Percentiles rank a stretch among this genome's conserved stretches.
These are phyloP conservation scores for Pteronotus mesoamericanus DNA, from an alignment of 2,797 vertebrate genomes.

Conservation along the genomic window DNA sequence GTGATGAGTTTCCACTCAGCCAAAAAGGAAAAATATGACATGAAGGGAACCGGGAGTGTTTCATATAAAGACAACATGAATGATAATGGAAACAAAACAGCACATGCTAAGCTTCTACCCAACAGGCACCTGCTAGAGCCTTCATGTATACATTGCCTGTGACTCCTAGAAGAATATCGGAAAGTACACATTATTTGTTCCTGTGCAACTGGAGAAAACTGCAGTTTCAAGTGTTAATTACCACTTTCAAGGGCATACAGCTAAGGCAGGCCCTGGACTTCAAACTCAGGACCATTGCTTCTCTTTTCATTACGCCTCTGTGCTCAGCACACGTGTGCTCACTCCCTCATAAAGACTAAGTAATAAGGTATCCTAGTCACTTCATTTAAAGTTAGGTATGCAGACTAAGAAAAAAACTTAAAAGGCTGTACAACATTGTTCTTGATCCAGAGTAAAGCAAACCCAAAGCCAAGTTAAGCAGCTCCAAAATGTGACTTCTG, in stretches of 20 bases:
- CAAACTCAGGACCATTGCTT: background rate
- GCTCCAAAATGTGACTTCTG: fast-evolving
- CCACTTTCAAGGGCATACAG: background rate
- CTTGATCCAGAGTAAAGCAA: background rate
- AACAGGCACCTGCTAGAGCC: background rate
- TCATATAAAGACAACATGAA: background rate
- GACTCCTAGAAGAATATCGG: background rate
- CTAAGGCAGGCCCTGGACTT: no score
- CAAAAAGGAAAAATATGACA: background rate
- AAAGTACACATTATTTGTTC: background rate
- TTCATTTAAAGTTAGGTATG: background rate
- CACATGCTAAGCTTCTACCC: background rate
- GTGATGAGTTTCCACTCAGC: background rate
- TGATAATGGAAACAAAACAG: background rate
- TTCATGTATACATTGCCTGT: background rate
- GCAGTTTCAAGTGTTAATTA: background rate
- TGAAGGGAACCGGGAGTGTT: background rate
- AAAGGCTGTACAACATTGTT: background rate
- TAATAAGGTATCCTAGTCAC: background rate
- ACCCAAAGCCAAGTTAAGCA: background rate
- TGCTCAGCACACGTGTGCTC: fast-evolving
- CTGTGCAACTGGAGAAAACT: background rate
- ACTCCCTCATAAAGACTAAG: background rate
- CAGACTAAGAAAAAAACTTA: background rate
- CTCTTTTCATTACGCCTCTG: background rate